Percentiles rank a stretch among this genome's conserved stretches.
These are phyloP conservation scores for Thamnophis sirtalis DNA, from an alignment of 2,113 vertebrate genomes.

Conservation along the genomic window DNA sequence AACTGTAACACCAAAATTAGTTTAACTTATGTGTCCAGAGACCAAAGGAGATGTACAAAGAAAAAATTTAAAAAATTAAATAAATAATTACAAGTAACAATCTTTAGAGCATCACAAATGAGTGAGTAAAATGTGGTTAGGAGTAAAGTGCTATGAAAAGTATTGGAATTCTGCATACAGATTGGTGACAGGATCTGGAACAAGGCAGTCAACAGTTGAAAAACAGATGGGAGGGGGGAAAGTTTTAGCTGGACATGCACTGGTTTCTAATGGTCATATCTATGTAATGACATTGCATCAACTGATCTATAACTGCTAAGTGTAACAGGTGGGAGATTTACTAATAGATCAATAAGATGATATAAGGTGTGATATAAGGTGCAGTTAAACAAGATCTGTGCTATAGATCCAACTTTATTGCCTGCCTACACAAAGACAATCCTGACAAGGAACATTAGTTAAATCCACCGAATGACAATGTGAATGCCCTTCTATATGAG, in stretches of 20 bases:
- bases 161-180: not conserved
- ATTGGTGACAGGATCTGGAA: not conserved
- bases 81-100: not conserved
- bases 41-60: not conserved
- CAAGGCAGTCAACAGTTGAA: not conserved
- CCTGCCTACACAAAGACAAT: no score
- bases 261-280: not conserved
- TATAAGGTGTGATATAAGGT: not conserved
- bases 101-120: not conserved
- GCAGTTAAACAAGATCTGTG: not conserved
- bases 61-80: not conserved
- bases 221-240: not conserved
- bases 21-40: not conserved
- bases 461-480: no score
- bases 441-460: no score
- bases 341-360: not conserved
- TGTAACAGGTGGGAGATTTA: not conserved
- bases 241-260: not conserved
- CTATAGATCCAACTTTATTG: no score
- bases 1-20: not conserved
- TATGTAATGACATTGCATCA: not conserved
- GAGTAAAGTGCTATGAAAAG: not conserved
- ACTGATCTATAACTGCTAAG: not conserved
- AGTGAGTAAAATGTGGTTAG: not conserved
- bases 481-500: no score